A percentile compares a stretch with the other conserved stretches of the same genome.
phyloP scores from a whole-genome alignment of 2,113 vertebrate genomes.

The Hiodon alosoides region DNA sequence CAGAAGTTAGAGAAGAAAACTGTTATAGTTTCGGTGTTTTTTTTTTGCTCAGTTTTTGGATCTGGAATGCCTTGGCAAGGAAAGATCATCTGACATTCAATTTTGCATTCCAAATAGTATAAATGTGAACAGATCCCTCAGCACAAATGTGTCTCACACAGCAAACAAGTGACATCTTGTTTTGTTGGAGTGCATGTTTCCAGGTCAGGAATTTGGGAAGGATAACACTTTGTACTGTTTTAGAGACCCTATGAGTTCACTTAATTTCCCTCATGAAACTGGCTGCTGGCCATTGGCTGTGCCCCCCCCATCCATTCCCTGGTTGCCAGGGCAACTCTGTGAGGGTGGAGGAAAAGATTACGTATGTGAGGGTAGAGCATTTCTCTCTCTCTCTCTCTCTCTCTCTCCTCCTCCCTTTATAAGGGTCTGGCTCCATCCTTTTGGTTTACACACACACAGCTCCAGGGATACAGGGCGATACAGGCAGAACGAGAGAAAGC shows the following conservation, averaged over 20 bases:
- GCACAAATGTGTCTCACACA: no score
- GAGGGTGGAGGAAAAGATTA: conserved; percentile 64
- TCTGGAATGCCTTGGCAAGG: no score
- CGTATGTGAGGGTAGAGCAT: conserved; percentile 64
- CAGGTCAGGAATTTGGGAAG: conserved; percentile 21
- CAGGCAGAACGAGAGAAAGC: conserved; percentile 13
- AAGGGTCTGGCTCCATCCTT: conserved; percentile 50
- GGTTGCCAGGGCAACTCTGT: conserved; percentile 66
- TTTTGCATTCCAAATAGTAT: no score
- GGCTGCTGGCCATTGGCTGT: conserved; percentile 47
- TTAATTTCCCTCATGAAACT: conserved; percentile 30
- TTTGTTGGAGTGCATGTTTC: not conserved
- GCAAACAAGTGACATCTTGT: not conserved
- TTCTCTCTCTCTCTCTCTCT: conserved; percentile 43
- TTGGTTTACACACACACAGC: conserved; percentile 39
- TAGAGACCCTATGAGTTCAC: conserved; percentile 30
- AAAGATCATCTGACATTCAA: no score
- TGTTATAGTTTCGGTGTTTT: no score
- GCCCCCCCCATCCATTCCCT: conserved; percentile 39
- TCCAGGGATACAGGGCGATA: conserved; percentile 29
- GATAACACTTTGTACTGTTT: conserved; percentile 23
- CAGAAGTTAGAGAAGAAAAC: no score
- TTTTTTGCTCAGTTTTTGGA: no score
- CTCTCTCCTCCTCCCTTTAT: conserved; percentile 36
- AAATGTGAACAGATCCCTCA: no score